Base-by-base conservation (phyloP, 92 coral and sea anemone species). In the Zoanthus gigantus region DNA sequence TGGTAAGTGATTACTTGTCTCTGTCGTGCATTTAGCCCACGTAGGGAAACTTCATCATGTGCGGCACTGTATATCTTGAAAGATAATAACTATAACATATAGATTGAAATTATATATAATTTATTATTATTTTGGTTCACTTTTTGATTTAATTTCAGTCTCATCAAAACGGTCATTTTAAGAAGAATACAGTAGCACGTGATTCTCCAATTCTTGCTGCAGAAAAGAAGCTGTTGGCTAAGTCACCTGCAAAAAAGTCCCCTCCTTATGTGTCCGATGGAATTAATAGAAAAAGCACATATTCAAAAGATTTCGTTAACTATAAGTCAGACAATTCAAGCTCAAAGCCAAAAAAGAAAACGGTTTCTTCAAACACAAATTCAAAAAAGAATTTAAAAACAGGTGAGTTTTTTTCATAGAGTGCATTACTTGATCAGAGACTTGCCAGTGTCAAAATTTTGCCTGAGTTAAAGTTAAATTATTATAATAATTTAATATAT, bases 211-310 rank as follows among this genome's bases (percentile, higher is more conserved):
- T 95, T 74, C 88, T 95, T 46, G 85, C 80, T 47, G 98, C 98
- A 56, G 96, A 95, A 71, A 93, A 91, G 88, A 93, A 91, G 69
- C 56, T 95, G 23, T 73, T 95, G 28, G 54, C 79, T 14, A 78
- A 90, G 48, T 57, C 74, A 48, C 63, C 42, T 46, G 78, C 77
- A 15, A 87, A 58, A 34, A 88, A 87, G 32, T 66, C 79, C 45
- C 75, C 91, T 30, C 92, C 92, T 30, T 95, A 95, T 52, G 80
- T 95, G 2, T 87, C 98, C 1, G 98, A 95, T 86, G 89, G 98
- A 74, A 90, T 95, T n/a, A 91, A 93, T 13, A 95, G 98, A 69
- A 95, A 88, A 73, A 95, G 98, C 69, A 95, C 98, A 23, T 95
- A 95, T 74, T 89, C 91, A 74, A 88, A 81, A 74, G 98, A 95